A percentile compares a stretch with the other conserved stretches of the same genome.
phyloP scores from a whole-genome alignment of 2,113 vertebrate genomes.

The Tursiops truncatus region DNA sequence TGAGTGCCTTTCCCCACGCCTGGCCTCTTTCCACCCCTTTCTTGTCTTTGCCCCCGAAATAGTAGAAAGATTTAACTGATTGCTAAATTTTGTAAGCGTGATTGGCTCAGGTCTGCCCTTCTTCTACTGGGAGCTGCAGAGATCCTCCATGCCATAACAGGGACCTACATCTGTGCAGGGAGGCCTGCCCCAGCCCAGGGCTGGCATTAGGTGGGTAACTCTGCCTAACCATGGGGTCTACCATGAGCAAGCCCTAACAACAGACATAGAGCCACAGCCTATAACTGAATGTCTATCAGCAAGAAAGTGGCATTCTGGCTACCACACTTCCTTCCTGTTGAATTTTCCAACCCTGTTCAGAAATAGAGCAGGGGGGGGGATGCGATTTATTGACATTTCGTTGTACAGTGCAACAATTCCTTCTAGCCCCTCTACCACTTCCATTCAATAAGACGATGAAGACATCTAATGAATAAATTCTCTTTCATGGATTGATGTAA shows the following conservation, averaged over 20 bases:
- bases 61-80: neutral
- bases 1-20: neutral
- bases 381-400: neutral
- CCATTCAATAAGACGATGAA: conserved; percentile 20
- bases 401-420: neutral
- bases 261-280: neutral
- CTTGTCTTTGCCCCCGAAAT: neutral
- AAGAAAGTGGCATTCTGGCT: neutral
- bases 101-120: neutral
- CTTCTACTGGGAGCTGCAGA: neutral
- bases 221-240: neutral
- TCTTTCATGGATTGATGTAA: neutral
- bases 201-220: neutral
- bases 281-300: neutral
- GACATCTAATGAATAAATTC: neutral
- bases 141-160: neutral
- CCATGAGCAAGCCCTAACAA: neutral
- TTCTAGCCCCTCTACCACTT: neutral
- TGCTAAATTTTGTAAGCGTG: neutral
- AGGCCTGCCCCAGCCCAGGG: neutral
- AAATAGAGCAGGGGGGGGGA: neutral
- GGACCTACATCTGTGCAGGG: neutral
- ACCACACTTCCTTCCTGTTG: neutral
- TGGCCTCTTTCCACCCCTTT: neutral
- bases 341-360: neutral